phyloP scores from a whole-genome alignment of 2,113 vertebrate genomes.

The Alaudala cheleensis region DNA sequence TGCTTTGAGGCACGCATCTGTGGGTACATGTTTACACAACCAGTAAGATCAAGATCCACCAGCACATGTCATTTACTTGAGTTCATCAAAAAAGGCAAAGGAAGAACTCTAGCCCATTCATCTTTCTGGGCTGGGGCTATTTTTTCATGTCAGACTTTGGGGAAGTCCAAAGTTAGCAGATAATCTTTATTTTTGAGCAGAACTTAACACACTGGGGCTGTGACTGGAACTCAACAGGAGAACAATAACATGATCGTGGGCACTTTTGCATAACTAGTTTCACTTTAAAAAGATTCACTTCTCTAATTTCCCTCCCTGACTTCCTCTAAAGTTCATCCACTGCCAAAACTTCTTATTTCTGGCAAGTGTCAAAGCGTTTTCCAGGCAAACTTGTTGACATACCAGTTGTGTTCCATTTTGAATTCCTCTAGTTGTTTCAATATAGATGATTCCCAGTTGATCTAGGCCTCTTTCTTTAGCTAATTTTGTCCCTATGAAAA shows the following conservation, averaged over 20 bases:
- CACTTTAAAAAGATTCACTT: background rate
- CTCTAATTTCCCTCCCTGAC: background rate
- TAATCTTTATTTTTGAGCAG: background rate
- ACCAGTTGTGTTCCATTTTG: background rate
- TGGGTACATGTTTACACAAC: background rate
- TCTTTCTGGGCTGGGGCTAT: background rate
- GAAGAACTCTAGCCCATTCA: background rate
- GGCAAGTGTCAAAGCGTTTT: background rate
- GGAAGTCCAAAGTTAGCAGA: background rate
- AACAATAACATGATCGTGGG: background rate
- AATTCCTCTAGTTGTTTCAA: background rate
- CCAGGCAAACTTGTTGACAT: background rate
- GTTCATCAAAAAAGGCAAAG: background rate
- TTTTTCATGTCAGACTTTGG: background rate
- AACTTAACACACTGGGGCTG: background rate
- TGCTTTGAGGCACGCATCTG: fast-evolving
- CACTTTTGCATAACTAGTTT: background rate
- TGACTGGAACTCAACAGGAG: background rate
- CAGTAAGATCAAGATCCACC: background rate
- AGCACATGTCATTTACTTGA: background rate
- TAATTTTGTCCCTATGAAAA: background rate
- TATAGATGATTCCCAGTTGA: background rate
- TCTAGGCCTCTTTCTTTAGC: background rate
- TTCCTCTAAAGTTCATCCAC: background rate
- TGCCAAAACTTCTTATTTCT: background rate